Evolutionary conservation across 2,113 vertebrate species (phyloP).

Genomic region (Seriola quinqueradiata): DNA sequence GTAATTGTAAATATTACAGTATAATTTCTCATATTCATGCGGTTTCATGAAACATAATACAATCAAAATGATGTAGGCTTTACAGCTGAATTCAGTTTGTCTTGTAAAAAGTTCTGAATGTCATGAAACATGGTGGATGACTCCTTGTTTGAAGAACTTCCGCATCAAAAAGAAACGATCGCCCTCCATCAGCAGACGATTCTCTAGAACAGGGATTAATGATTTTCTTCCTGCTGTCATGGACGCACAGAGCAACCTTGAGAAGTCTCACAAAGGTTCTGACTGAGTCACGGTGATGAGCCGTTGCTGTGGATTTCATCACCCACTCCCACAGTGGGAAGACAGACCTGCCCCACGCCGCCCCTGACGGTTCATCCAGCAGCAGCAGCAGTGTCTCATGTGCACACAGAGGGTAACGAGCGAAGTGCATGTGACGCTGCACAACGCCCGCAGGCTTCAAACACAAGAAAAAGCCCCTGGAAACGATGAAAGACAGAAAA

Average conservation of each 20-base stretch:
- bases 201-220: not conserved
- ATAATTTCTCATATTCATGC: too few relatives aligned
- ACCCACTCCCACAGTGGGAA: slow-evolving; percentile 26
- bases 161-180: not conserved
- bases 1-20: too few relatives aligned
- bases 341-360: not conserved
- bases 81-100: too few relatives aligned
- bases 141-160: not conserved
- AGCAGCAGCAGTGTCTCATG: not conserved
- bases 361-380: not conserved
- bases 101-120: too few relatives aligned
- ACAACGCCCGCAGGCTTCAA: slow-evolving; percentile 4
- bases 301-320: slow-evolving; percentile 63
- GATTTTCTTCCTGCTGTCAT: not conserved
- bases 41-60: not conserved
- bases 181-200: not conserved
- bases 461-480: not conserved
- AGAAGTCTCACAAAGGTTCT: slow-evolving; percentile 33
- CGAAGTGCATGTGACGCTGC: not conserved
- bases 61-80: too few relatives aligned
- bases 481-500: not conserved
- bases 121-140: too few relatives aligned
- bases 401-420: not conserved
- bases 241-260: slow-evolving; percentile 38
- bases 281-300: slow-evolving; percentile 38